Conservation (phyloP, 2,888 invertebrate species). For the Phengaris alcon region DNA sequence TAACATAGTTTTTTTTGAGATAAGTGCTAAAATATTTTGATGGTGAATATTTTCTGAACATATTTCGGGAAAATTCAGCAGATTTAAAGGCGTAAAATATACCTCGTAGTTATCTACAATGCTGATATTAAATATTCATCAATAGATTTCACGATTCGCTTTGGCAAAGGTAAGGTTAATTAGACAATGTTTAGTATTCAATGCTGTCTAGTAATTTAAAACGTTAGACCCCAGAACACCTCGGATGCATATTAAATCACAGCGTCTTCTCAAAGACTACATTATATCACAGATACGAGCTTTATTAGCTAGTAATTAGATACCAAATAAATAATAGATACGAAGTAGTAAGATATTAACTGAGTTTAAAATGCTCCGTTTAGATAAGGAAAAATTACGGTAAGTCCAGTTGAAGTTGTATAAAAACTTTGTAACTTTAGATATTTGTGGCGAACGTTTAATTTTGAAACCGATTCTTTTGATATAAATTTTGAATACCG, state of each 20-base stretch:
- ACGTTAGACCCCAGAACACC: conserved; percentile 67
- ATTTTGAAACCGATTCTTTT: background rate
- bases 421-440: background rate
- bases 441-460: background rate
- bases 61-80: too few species aligned
- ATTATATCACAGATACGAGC: conserved; percentile 37
- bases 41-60: too few species aligned
- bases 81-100: background rate
- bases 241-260: conserved; percentile 72
- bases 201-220: conserved; percentile 65
- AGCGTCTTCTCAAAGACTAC: conserved; percentile 49
- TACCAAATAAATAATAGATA: background rate
- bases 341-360: background rate
- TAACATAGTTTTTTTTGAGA: too few species aligned
- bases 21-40: too few species aligned
- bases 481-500: too few species aligned
- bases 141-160: conserved; percentile 32
- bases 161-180: conserved; percentile 48
- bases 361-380: conserved; percentile 2
- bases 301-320: background rate
- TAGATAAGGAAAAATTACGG: background rate
- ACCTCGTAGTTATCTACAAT: background rate
- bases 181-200: conserved; percentile 58
- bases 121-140: conserved; percentile 2
- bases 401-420: background rate